These are phyloP conservation scores for Parnassius mnemosyne DNA, from an alignment of 2,888 invertebrate genomes.

Conservation along the genomic window DNA sequence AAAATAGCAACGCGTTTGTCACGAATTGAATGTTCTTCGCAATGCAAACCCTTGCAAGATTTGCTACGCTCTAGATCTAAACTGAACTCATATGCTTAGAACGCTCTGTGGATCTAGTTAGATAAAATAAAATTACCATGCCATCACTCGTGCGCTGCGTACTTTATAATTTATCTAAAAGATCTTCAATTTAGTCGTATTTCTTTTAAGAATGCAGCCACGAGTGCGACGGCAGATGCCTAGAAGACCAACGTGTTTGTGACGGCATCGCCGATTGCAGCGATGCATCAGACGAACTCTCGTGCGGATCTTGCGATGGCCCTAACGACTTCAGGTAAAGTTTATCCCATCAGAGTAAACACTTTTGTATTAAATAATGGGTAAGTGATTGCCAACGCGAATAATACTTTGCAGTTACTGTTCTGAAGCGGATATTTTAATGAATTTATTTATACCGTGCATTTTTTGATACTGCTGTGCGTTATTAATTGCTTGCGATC, in stretches of 20 bases:
- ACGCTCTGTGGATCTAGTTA: too few species aligned
- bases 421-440: slow-evolving; percentile 1
- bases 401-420: background rate
- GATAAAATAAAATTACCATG: slow-evolving; percentile 3
- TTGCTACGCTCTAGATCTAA: too few species aligned
- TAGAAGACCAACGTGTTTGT: slow-evolving; percentile 81
- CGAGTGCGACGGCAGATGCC: slow-evolving; percentile 80
- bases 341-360: background rate
- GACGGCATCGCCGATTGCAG: slow-evolving; percentile 79
- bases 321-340: slow-evolving; percentile 68
- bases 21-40: background rate
- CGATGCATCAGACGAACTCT: slow-evolving; percentile 81
- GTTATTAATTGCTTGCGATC: slow-evolving; percentile 10
- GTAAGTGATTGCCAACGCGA: slow-evolving; percentile 6
- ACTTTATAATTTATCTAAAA: slow-evolving; percentile 10
- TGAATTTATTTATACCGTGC: background rate
- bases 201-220: slow-evolving; percentile 62
- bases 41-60: background rate
- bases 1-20: too few species aligned
- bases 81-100: too few species aligned
- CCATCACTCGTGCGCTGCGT: background rate
- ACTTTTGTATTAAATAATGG: background rate
- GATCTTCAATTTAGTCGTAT: slow-evolving; percentile 38
- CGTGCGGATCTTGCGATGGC: slow-evolving; percentile 56
- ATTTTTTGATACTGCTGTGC: slow-evolving; percentile 7